These are phyloP conservation scores for Chanos chanos DNA, from an alignment of 2,797 vertebrate species.

Conservation along the genomic window DNA sequence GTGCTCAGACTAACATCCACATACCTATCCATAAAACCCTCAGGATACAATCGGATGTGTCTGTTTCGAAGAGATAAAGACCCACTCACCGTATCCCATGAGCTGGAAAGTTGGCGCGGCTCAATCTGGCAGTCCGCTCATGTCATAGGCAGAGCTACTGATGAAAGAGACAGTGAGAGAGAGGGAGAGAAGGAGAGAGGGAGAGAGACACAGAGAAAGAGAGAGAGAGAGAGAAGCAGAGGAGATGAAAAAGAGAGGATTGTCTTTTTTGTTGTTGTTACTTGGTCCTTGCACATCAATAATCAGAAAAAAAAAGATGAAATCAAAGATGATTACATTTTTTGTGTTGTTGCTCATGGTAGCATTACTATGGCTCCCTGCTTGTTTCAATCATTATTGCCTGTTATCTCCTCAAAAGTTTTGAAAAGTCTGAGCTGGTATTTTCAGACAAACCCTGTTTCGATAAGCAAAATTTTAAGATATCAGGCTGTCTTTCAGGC, in stretches of 20 bases:
- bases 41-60: constrained; percentile 54
- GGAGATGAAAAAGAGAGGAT: background rate
- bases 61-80: constrained; percentile 64
- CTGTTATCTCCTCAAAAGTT: no score
- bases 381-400: no score
- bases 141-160: constrained; percentile 33
- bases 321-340: no score
- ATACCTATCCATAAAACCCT: constrained; percentile 54
- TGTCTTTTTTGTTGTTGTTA: no score
- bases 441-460: no score
- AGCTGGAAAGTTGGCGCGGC: constrained; percentile 57
- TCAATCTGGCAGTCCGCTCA: constrained; percentile 51
- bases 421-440: no score
- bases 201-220: background rate
- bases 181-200: background rate
- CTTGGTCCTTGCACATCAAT: no score
- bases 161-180: constrained; percentile 3
- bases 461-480: no score
- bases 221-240: background rate
- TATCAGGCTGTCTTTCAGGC: no score
- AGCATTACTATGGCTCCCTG: no score
- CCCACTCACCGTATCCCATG: constrained; percentile 46
- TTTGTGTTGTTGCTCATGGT: no score
- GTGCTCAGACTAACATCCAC: constrained; percentile 53
- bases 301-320: no score